Base-by-base conservation (phyloP, 2,113 vertebrate species). In the Lepus europaeus region DNA sequence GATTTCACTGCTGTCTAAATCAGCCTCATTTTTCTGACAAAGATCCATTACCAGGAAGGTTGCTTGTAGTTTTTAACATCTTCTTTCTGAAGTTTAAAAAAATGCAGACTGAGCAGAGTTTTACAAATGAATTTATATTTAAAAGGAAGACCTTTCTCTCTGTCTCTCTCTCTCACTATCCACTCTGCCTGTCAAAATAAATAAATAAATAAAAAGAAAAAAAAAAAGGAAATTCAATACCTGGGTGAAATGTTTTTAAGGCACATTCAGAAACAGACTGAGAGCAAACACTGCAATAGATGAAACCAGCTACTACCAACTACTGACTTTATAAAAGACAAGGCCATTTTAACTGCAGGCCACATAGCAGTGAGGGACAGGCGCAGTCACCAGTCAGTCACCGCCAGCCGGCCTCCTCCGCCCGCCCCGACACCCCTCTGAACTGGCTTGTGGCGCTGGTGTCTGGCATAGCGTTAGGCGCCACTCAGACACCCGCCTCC, bases 31-130 rank as follows among this genome's bases (percentile, higher is more conserved):
- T 90, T 88, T 94, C 68, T 90, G 94, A 94, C 82, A 78, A 69
- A 96, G 87, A 94, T 93, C 97, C 97, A 98, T 98, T 53, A 56
- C 90, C 66, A 29, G 79, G 82, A 79, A 68, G 74, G 76, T 22
- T 82, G 90, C 66, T 88, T 87, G 83, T 29, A 82, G 73, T 76
- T 92, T 95, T 76, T 87, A 96, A 95, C 91, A 74, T 96, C 90
- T 97, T 96, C 96, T 91, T 93, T 93, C 97, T 97, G 78, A 25
- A 82, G 92, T 82, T 81, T 63, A 77, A 95, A 87, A 87, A 88
- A 88, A 88, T 49, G 81, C 1, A 1, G 11, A 39, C 31, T 56
- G 27, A 89, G 74, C 59, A 88, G 89, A 68, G 70, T 82, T 81
- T 90, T 93, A 81, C 91, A 80, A 51, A 53, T 31, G 74, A 14